Conservation (phyloP, 1,140 invertebrate genomes). For the Limonius californicus region DNA sequence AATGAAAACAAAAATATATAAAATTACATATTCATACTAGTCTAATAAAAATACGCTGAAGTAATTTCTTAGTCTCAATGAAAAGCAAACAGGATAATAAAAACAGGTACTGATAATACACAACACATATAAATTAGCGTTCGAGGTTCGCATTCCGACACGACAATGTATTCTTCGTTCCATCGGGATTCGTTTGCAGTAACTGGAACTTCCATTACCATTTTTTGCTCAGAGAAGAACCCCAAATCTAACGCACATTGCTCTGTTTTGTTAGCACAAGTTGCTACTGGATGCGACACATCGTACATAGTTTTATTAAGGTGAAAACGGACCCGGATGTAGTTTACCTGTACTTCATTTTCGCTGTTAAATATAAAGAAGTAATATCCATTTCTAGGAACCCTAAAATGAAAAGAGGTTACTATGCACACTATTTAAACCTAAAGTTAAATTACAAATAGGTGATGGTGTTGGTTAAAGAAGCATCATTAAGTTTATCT, state of each 20-base stretch:
- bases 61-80: no score
- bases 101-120: slow-evolving; percentile 64
- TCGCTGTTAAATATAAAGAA: slow-evolving; percentile 81
- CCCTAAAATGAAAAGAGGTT: slow-evolving; percentile 48
- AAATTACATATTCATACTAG: no score
- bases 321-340: slow-evolving; percentile 62
- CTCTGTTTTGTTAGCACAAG: slow-evolving; percentile 58
- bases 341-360: slow-evolving; percentile 71
- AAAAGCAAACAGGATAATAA: slow-evolving; percentile 72
- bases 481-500: slow-evolving; percentile 49
- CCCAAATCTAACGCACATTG: slow-evolving; percentile 62
- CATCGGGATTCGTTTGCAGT: slow-evolving; percentile 60
- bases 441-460: slow-evolving; percentile 52
- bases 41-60: no score
- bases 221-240: slow-evolving; percentile 66
- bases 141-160: slow-evolving; percentile 70
- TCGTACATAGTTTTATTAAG: slow-evolving; percentile 68
- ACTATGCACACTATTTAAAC: not conserved
- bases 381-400: slow-evolving; percentile 71
- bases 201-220: slow-evolving; percentile 60
- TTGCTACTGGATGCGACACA: slow-evolving; percentile 53
- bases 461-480: slow-evolving; percentile 59
- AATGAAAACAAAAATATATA: no score
- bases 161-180: slow-evolving; percentile 70
- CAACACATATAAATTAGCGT: slow-evolving; percentile 66